Conservation (phyloP, 92 coral and sea anemone species). For the Actinernus sp. region DNA sequence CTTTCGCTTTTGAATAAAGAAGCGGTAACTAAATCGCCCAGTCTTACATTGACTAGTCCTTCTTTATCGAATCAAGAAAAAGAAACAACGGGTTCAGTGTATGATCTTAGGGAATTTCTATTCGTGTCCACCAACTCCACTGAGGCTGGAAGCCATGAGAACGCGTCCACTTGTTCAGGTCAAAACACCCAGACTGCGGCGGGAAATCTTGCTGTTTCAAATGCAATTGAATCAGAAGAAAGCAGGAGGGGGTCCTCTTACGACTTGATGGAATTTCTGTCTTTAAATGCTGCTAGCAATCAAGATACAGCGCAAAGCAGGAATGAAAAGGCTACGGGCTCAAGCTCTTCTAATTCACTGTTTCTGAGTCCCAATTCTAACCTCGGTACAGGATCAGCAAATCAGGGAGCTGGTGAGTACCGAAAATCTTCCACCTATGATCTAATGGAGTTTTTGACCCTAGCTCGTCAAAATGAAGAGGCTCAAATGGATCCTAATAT, state of each 20-base stretch:
- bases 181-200: background rate
- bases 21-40: background rate
- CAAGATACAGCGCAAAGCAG: slow-evolving; percentile 7
- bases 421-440: slow-evolving; percentile 74
- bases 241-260: slow-evolving; percentile 78
- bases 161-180: background rate
- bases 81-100: slow-evolving; percentile 48
- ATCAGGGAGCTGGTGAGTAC: slow-evolving; percentile 1
- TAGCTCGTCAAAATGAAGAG: slow-evolving; percentile 35
- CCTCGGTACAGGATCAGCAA: background rate
- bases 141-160: background rate
- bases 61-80: background rate
- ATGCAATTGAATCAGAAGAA: slow-evolving; percentile 5
- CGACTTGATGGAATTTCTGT: slow-evolving; percentile 73
- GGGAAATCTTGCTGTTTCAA: slow-evolving; percentile 11
- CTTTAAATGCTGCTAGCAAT: slow-evolving; percentile 29
- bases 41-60: slow-evolving; percentile 3
- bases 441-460: slow-evolving; percentile 76
- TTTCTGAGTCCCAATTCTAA: slow-evolving; percentile 1
- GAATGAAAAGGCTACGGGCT: background rate
- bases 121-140: slow-evolving; percentile 18
- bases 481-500: background rate
- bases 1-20: slow-evolving; percentile 63
- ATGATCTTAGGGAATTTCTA: slow-evolving; percentile 76
- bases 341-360: background rate